phyloP scores from a whole-genome alignment of 2,113 vertebrate species.

The Rhinopithecus roxellana region DNA sequence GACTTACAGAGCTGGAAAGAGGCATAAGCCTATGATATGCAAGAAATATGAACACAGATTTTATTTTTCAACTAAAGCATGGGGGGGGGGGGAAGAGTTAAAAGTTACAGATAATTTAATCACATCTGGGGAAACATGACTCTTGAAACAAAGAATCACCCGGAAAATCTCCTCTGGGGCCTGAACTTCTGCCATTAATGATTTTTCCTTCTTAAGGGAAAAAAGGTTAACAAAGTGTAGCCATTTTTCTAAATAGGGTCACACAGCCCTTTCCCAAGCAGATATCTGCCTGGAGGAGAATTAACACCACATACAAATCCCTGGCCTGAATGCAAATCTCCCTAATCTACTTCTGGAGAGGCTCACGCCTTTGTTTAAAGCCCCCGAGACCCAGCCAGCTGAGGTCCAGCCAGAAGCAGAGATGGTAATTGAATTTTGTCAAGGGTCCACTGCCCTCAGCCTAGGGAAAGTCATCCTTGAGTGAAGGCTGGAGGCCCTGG shows the following conservation, averaged over 20 bases:
- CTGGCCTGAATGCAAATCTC: conserved; percentile 8
- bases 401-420: conserved; percentile 31
- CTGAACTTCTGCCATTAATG: conserved; percentile 59
- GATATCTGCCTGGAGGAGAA: conserved; percentile 4
- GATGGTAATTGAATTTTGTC: neutral
- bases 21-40: neutral
- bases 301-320: conserved; percentile 37
- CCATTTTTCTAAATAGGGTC: conserved; percentile 70
- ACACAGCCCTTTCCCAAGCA: neutral
- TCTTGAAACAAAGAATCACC: conserved; percentile 33
- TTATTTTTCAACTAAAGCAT: neutral
- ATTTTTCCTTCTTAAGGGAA: conserved; percentile 63
- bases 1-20: neutral
- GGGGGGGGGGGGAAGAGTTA: neutral
- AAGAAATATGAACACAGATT: neutral
- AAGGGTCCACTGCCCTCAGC: neutral
- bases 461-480: neutral
- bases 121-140: conserved; percentile 37
- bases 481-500: neutral
- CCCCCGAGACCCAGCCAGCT: conserved; percentile 15
- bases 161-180: conserved; percentile 33
- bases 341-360: conserved; percentile 50
- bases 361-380: conserved; percentile 17
- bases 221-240: conserved; percentile 58
- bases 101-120: conserved; percentile 55